Evolutionary conservation across 30 jellyfish, hydroid and myxozoan species (phyloP).

Genomic region (Aurelia aurita): DNA sequence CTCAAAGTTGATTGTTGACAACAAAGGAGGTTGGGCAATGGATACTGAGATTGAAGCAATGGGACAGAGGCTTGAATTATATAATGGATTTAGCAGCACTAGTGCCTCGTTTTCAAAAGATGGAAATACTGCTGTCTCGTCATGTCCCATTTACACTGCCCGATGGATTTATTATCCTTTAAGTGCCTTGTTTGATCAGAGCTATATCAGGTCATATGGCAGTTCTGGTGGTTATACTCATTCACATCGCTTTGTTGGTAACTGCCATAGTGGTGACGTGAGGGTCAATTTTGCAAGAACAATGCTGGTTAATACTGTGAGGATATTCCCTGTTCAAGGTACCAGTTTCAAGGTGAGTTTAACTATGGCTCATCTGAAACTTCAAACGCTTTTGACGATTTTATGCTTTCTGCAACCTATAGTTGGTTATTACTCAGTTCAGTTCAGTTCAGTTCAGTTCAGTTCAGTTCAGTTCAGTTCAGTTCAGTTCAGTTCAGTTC

Average conservation of each 20-base stretch:
- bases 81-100: conserved; percentile 31
- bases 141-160: conserved; percentile 16
- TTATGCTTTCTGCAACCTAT: too few species aligned
- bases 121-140: conserved; percentile 40
- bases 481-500: too few species aligned
- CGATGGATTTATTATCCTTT: conserved; percentile 4
- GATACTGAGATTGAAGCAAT: conserved; percentile 54
- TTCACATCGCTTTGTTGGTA: conserved; percentile 22
- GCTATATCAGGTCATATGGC: conserved; percentile 20
- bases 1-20: conserved; percentile 60
- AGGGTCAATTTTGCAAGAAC: conserved; percentile 7
- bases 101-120: conserved; percentile 36
- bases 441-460: too few species aligned
- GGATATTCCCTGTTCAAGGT: conserved; percentile 63
- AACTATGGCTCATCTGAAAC: too few species aligned
- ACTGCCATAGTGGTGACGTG: conserved; percentile 32
- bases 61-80: conserved; percentile 50
- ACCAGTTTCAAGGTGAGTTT: conserved; percentile 45
- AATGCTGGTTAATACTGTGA: conserved; percentile 38
- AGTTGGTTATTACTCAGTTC: too few species aligned
- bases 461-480: too few species aligned
- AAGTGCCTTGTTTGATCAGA: conserved; percentile 67
- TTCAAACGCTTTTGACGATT: too few species aligned
- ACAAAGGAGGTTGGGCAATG: conserved; percentile 65
- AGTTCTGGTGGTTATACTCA: neutral